Evolutionary conservation across 2,113 vertebrate genomes (phyloP), one percentile per base, ranked within the genome.

Genomic region (Leptobrachium ailaonicum): DNA sequence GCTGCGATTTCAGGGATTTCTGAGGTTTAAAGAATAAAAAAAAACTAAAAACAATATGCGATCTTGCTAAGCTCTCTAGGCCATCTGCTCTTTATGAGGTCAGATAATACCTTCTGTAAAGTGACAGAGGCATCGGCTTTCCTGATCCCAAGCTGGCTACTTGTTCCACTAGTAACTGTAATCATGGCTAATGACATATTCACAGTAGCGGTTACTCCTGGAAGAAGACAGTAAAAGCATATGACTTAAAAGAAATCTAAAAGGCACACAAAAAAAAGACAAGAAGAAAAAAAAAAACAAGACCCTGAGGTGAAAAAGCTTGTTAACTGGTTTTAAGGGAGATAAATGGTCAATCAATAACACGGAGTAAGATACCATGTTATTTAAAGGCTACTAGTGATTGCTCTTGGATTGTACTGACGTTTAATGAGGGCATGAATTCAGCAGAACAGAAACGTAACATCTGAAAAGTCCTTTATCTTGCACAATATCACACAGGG

Each of bases 61-160:
- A 58, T 47, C 47, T 77, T 60, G 66, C 68, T 70, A 60, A 77
- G 67, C 60, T 53, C 75, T 77, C 66, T 69, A 60, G 66, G 66
- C 75, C 75, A 77, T 77, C 75, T 77, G 75, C 75, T 77, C 66
- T 60, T 50, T 58, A 53, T 70, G 63, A 76, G 75, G 75, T 40
- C 74, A 47, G 58, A 53, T 50, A 66, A 41, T 76, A 69, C 58
- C 66, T 60, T 69, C 75, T 69, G 56, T 69, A 70, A 47, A 69
- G 66, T 44, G 66, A 11, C 13, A 12, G 56, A 60, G 13, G 56
- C 10, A 60, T 60, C 10, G 13, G 66, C 75, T 77, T 53, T 77
- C 44, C 75, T 68, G 63, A 43, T 77, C 42, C 64, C 75, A 58
- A 32, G 13, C 41, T 58, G 41, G 66, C 41, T 58, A 62, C 53